Conservation (phyloP, 2,888 invertebrate species). For the Caenorhabditis sp. region DNA sequence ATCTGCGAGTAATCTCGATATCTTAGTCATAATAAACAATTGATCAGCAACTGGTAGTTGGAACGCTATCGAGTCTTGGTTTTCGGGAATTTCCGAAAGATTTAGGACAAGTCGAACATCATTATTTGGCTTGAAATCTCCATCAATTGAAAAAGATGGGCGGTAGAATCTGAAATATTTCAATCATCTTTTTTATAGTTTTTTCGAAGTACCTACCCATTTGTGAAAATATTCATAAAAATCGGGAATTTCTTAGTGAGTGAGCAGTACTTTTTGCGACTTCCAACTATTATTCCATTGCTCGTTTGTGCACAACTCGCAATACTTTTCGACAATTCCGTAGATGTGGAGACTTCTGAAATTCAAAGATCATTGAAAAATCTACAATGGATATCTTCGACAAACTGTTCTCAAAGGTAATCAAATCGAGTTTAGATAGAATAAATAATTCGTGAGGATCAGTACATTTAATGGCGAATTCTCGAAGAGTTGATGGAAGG, state of each 20-base stretch:
- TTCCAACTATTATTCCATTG: slow-evolving; percentile 35
- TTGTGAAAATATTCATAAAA: neutral
- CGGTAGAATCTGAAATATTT: neutral
- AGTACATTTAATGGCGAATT: slow-evolving; percentile 29
- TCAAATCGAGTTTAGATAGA: slow-evolving; percentile 20
- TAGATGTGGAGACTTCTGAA: neutral
- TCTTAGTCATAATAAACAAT: slow-evolving; percentile 23
- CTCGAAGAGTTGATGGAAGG: slow-evolving; percentile 24
- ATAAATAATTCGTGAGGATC: slow-evolving; percentile 31
- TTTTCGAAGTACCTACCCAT: neutral
- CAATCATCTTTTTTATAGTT: no score
- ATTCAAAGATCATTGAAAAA: neutral
- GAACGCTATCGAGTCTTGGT: slow-evolving; percentile 1
- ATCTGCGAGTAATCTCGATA: slow-evolving; percentile 26
- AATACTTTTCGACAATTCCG: slow-evolving; percentile 23
- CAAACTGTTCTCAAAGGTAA: slow-evolving; percentile 19
- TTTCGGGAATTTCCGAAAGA: neutral
- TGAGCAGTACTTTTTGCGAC: slow-evolving; percentile 19
- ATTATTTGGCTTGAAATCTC: neutral
- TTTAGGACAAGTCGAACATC: neutral
- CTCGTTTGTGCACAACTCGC: slow-evolving; percentile 20
- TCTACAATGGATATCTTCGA: neutral
- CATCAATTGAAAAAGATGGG: neutral
- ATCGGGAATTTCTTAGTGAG: slow-evolving; percentile 17
- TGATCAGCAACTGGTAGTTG: slow-evolving; percentile 30